phyloP scores from a whole-genome alignment of 2,888 invertebrate species.

The Lepidocyrtoides sp. region DNA sequence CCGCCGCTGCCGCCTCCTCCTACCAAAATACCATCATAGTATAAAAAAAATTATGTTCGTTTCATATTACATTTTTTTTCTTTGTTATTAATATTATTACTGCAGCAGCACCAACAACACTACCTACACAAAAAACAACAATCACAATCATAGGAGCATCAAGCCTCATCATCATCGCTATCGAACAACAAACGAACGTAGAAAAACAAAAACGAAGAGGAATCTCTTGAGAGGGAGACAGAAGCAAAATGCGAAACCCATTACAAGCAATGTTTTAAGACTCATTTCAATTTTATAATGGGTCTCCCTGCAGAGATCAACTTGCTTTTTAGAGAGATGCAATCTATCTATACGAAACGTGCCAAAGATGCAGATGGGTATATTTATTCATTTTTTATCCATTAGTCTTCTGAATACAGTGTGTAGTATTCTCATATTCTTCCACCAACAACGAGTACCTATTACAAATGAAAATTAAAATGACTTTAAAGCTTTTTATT shows the following conservation, averaged over 20 bases:
- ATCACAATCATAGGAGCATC: slow-evolving; percentile 17
- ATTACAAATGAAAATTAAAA: slow-evolving; percentile 33
- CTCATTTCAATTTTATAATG: slow-evolving; percentile 81
- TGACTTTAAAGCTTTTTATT: neutral
- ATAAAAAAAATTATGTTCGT: slow-evolving; percentile 58
- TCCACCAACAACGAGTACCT: neutral
- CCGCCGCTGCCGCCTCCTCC: neutral
- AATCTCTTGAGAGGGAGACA: slow-evolving; percentile 38
- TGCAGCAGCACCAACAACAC: neutral
- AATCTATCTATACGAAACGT: slow-evolving; percentile 78
- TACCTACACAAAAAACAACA: slow-evolving; percentile 28
- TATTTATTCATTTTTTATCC: slow-evolving; percentile 64
- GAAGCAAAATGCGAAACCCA: slow-evolving; percentile 63
- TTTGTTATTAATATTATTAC: slow-evolving; percentile 39
- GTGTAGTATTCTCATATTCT: neutral
- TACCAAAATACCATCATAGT: slow-evolving; percentile 62
- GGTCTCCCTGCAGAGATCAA: slow-evolving; percentile 79
- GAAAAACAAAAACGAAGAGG: slow-evolving; percentile 17
- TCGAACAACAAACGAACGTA: neutral
- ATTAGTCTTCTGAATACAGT: neutral
- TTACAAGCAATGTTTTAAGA: slow-evolving; percentile 67
- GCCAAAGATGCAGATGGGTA: slow-evolving; percentile 78
- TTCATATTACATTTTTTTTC: slow-evolving; percentile 51
- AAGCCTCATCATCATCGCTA: slow-evolving; percentile 11
- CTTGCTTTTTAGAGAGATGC: slow-evolving; percentile 75